Percentiles rank a stretch among this genome's conserved stretches.
Conservation (phyloP, 2,888 invertebrate species). For the Eupeodes luniger region DNA sequence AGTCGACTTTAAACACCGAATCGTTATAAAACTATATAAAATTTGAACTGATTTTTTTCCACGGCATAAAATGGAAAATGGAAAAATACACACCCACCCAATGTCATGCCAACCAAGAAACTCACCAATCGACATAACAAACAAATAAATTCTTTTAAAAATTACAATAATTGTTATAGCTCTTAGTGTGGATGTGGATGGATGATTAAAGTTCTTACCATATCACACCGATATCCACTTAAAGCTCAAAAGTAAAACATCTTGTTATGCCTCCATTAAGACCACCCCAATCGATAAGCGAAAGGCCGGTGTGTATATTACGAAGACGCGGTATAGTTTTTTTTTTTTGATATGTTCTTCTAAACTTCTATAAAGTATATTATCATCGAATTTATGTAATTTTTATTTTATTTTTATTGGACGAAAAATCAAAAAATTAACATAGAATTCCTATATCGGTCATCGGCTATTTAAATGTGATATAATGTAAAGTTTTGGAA, state of each 20-base stretch:
- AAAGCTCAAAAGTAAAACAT: constrained; percentile 41
- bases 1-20: background rate
- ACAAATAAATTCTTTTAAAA: constrained; percentile 19
- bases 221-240: constrained; percentile 40
- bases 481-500: background rate
- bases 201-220: constrained; percentile 45
- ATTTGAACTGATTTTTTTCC: background rate
- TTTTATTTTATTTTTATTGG: constrained; percentile 74
- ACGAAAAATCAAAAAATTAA: constrained; percentile 58
- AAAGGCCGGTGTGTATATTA: background rate
- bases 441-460: constrained; percentile 65
- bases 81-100: constrained; percentile 33
- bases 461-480: constrained; percentile 34
- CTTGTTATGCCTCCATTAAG: constrained; percentile 63
- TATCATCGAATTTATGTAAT: constrained; percentile 74
- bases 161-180: constrained; percentile 21
- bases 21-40: background rate
- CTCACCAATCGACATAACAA: background rate
- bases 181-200: background rate
- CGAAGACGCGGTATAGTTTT: background rate
- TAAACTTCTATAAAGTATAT: constrained; percentile 3
- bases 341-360: background rate
- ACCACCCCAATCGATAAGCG: constrained; percentile 74
- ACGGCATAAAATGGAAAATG: background rate
- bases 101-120: background rate